Conservation (phyloP, 2,888 invertebrate genomes). For the Aleiodes testaceus region DNA sequence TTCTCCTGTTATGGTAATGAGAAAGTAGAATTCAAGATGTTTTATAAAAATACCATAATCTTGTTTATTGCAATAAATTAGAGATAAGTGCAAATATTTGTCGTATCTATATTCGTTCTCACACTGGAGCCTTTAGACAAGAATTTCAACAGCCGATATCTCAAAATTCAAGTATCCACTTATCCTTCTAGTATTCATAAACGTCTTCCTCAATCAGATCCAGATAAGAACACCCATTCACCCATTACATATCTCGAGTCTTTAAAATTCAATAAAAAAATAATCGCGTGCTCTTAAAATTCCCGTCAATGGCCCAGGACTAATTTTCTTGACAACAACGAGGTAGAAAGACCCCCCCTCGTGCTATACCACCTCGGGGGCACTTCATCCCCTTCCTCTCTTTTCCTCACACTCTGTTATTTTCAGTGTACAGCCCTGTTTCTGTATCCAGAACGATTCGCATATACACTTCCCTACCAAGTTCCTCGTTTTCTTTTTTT, state of each 20-base stretch:
- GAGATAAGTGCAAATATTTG: too few species aligned
- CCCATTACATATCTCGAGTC: neutral
- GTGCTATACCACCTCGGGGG: slow-evolving; percentile 23
- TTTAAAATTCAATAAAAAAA: slow-evolving; percentile 33
- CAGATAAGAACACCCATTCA: slow-evolving; percentile 17
- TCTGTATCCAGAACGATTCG: slow-evolving; percentile 35
- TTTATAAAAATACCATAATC: too few species aligned
- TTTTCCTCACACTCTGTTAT: neutral
- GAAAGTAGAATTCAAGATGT: too few species aligned
- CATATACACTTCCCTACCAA: slow-evolving; percentile 54
- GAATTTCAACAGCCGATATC: too few species aligned
- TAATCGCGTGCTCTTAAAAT: slow-evolving; percentile 39
- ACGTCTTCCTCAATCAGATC: too few species aligned
- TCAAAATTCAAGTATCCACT: too few species aligned
- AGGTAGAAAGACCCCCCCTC: slow-evolving; percentile 25
- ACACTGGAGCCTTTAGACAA: too few species aligned
- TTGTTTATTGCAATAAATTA: too few species aligned
- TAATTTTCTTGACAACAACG: slow-evolving; percentile 45
- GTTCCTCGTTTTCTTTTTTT: slow-evolving; percentile 58
- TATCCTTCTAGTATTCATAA: too few species aligned
- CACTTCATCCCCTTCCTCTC: slow-evolving; percentile 15
- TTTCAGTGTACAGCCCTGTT: slow-evolving; percentile 4
- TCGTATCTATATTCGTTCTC: too few species aligned
- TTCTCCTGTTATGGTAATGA: too few species aligned
- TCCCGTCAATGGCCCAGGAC: slow-evolving; percentile 41